phyloP scores from a whole-genome alignment of 2,888 invertebrate genomes.

The Crocallis elinguaria region DNA sequence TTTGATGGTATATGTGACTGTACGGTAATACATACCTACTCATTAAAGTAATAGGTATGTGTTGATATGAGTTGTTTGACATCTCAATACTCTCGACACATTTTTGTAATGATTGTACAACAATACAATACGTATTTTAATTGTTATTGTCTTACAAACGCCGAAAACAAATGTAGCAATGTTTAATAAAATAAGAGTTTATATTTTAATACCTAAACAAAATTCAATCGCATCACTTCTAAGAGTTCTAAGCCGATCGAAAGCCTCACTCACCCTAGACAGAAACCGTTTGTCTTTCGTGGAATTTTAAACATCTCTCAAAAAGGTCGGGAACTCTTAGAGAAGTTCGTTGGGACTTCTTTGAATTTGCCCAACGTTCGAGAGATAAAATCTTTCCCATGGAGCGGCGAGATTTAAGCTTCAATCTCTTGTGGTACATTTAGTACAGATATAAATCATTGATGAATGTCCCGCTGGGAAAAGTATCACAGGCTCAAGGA shows the following conservation, averaged over 20 bases:
- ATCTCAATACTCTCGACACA: no score
- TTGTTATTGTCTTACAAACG: no score
- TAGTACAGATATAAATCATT: conserved; percentile 23
- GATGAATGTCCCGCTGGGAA: conserved; percentile 17
- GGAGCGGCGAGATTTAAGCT: conserved; percentile 12
- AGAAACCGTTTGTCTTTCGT: conserved; percentile 16
- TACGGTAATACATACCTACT: no score
- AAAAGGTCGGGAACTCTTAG: conserved; percentile 20
- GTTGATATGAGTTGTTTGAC: no score
- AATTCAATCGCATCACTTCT: not conserved
- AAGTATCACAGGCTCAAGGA: conserved; percentile 13
- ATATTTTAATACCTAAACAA: not conserved
- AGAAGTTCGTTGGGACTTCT: conserved; percentile 21
- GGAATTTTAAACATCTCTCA: conserved; percentile 26
- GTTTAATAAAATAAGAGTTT: no score
- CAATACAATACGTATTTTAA: no score
- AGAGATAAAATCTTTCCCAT: conserved; percentile 19
- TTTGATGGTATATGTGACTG: no score
- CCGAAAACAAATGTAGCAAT: no score
- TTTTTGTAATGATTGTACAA: no score
- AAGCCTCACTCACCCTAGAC: conserved; percentile 2
- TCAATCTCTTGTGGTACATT: conserved; percentile 16
- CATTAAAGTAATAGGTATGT: no score
- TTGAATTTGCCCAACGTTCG: conserved; percentile 22
- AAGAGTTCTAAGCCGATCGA: conserved; percentile 19